phyloP scores from a whole-genome alignment of 2,113 vertebrate species.

The Halcyon senegalensis region DNA sequence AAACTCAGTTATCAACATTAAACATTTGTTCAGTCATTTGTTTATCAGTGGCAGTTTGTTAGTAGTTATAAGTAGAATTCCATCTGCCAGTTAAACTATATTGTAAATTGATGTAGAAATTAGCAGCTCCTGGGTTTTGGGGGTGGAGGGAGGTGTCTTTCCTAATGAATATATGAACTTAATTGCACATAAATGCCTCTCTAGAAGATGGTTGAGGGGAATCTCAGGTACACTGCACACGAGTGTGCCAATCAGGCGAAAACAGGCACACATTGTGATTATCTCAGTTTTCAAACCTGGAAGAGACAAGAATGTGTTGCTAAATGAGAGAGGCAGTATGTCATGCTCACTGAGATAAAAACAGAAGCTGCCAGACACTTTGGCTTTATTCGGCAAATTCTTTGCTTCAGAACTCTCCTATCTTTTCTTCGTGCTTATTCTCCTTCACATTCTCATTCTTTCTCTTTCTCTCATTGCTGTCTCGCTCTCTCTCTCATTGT shows the following conservation, averaged over 20 bases:
- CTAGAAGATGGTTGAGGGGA: not conserved
- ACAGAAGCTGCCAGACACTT: conserved; percentile 80
- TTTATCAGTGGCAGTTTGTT: conserved; percentile 79
- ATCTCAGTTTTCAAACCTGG: conserved; percentile 79
- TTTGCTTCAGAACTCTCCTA: conserved; percentile 70
- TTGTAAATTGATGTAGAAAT: conserved; percentile 70
- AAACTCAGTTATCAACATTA: conserved; percentile 74
- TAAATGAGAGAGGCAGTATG: conserved; percentile 78
- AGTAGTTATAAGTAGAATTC: conserved; percentile 81
- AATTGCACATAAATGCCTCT: conserved; percentile 65
- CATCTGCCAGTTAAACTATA: conserved; percentile 77
- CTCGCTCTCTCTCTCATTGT: conserved; percentile 75
- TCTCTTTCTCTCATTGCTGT: conserved; percentile 50
- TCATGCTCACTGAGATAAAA: conserved; percentile 77
- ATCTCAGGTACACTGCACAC: conserved; percentile 68
- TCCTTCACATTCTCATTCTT: conserved; percentile 16
- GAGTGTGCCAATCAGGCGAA: conserved; percentile 69
- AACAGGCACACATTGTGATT: conserved; percentile 73
- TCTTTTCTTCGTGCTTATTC: conserved; percentile 41
- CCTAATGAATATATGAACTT: conserved; percentile 68
- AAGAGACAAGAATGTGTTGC: conserved; percentile 74
- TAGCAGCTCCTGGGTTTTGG: conserved; percentile 56
- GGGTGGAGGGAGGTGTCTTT: not conserved
- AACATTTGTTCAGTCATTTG: conserved; percentile 78
- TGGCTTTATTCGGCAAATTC: conserved; percentile 76